These are phyloP conservation scores for Burhinus oedicnemus DNA, from an alignment of 2,113 vertebrate species.

Conservation along the genomic window DNA sequence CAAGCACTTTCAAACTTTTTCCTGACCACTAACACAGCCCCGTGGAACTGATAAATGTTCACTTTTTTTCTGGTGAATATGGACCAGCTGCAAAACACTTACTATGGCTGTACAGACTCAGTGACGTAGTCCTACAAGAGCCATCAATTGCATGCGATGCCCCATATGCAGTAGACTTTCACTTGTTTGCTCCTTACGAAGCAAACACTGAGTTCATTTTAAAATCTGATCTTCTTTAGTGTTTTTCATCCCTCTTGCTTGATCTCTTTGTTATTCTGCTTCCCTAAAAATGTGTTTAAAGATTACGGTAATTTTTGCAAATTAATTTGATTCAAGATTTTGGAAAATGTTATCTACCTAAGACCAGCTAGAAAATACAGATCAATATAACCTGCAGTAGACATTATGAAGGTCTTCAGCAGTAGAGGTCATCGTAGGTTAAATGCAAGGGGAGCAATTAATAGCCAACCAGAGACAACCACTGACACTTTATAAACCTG, in stretches of 20 bases:
- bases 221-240: background rate
- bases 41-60: background rate
- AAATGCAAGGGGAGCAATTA: background rate
- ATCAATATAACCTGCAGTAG: background rate
- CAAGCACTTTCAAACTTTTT: background rate
- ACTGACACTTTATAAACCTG: background rate
- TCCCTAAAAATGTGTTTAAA: background rate
- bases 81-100: background rate
- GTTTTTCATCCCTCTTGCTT: background rate
- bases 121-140: background rate
- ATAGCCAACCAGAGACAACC: background rate
- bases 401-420: background rate
- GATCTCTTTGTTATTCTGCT: background rate
- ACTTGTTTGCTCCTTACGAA: background rate
- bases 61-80: background rate
- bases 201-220: background rate
- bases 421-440: background rate
- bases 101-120: background rate
- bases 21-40: background rate
- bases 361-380: background rate
- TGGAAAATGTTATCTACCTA: background rate
- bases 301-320: background rate
- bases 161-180: background rate
- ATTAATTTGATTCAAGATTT: background rate
- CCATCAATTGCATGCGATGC: background rate